Percentiles rank a stretch among this genome's conserved stretches.
Conservation (phyloP, 2,888 invertebrate genomes). For the Gymnoscelis rufifasciata region DNA sequence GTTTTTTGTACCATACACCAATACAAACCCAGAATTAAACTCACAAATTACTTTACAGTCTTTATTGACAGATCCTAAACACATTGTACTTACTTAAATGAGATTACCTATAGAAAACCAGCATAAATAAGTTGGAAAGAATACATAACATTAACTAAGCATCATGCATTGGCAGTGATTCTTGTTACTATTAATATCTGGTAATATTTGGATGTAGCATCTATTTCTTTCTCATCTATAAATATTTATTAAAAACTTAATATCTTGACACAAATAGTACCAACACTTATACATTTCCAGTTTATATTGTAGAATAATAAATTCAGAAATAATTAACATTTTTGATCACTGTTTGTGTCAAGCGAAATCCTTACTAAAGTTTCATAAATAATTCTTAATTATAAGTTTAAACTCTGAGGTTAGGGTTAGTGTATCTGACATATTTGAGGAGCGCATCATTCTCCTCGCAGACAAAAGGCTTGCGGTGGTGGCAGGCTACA, state of each 20-base stretch:
- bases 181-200: conserved; percentile 20
- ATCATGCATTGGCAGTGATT: conserved; percentile 34
- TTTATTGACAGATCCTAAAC: conserved; percentile 61
- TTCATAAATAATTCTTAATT: conserved; percentile 25
- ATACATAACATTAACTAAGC: background rate
- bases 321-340: too few species aligned
- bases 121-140: conserved; percentile 41
- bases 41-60: conserved; percentile 53
- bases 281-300: background rate
- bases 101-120: background rate
- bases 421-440: conserved; percentile 89
- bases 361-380: conserved; percentile 25
- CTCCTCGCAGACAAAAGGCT: conserved; percentile 93
- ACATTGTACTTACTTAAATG: background rate
- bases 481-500: conserved; percentile 93
- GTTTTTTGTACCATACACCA: too few species aligned
- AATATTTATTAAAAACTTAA: conserved; percentile 9
- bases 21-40: background rate
- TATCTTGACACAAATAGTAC: conserved; percentile 16
- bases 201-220: conserved; percentile 29
- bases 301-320: too few species aligned
- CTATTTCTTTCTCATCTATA: conserved; percentile 12
- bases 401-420: conserved; percentile 81
- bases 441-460: conserved; percentile 92
- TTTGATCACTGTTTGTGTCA: conserved; percentile 18